Conservation (phyloP, 2,113 vertebrate genomes). For the Phocoena sinus region DNA sequence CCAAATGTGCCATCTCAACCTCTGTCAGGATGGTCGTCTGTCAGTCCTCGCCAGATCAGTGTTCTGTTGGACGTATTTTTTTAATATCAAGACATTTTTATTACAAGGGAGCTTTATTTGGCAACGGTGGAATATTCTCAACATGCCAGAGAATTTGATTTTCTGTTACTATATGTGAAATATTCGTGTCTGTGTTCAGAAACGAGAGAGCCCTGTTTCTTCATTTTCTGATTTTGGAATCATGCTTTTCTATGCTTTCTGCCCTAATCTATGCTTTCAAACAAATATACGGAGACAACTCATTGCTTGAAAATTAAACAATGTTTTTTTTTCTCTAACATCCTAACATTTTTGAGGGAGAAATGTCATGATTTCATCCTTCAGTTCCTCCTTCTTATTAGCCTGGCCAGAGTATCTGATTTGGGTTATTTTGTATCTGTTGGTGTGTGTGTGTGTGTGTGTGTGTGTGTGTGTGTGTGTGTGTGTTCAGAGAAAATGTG, state of each 20-base stretch:
- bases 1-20: accelerated
- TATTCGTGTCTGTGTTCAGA: accelerated
- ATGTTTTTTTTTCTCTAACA: background rate
- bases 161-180: accelerated
- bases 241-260: too few relatives aligned
- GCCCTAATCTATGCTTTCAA: background rate
- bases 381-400: accelerated
- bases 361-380: background rate
- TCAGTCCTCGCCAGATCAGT: background rate
- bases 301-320: background rate
- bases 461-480: background rate
- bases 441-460: background rate
- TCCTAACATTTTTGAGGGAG: background rate
- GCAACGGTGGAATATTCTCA: accelerated
- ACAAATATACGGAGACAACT: accelerated
- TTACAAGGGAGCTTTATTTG: background rate
- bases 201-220: accelerated
- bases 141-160: accelerated
- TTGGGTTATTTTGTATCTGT: background rate
- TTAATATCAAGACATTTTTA: background rate
- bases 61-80: accelerated
- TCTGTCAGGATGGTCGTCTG: accelerated
- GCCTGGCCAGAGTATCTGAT: accelerated
- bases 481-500: background rate
- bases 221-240: too few relatives aligned